Evolutionary conservation across 1,140 invertebrate genomes (phyloP).

Genomic region (Aphis gossypii): DNA sequence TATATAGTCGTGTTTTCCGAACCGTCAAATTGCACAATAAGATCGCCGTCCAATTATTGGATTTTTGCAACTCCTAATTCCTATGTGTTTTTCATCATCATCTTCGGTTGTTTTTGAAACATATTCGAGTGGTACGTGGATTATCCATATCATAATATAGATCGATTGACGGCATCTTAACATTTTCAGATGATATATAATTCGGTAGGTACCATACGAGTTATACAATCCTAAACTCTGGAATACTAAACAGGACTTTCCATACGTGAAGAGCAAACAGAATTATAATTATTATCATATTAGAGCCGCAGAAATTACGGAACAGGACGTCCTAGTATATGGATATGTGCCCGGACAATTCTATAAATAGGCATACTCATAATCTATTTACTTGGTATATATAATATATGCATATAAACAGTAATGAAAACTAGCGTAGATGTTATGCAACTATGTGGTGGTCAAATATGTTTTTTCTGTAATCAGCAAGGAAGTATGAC

Average conservation of each 20-base stretch:
- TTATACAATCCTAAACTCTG: no score
- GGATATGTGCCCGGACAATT: background rate
- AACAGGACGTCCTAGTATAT: background rate
- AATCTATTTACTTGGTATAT: no score
- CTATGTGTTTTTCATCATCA: background rate
- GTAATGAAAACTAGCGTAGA: background rate
- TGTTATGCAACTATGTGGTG: background rate
- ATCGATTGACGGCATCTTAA: background rate
- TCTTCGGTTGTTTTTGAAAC: background rate
- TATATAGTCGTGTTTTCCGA: background rate
- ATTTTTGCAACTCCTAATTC: background rate
- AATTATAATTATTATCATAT: no score
- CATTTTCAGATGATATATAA: no score
- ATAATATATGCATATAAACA: background rate
- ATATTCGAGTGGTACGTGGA: background rate
- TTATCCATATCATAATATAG: background rate
- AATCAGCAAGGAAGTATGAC: background rate
- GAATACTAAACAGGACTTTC: no score
- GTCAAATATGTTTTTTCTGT: constrained; percentile 6
- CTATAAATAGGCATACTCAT: background rate
- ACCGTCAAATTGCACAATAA: background rate
- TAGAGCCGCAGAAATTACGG: no score
- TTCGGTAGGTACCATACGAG: no score
- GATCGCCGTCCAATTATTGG: background rate
- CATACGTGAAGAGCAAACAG: no score